Conservation (phyloP, 30 jellyfish, hydroid and myxozoan genomes). For the Aurelia sp. region DNA sequence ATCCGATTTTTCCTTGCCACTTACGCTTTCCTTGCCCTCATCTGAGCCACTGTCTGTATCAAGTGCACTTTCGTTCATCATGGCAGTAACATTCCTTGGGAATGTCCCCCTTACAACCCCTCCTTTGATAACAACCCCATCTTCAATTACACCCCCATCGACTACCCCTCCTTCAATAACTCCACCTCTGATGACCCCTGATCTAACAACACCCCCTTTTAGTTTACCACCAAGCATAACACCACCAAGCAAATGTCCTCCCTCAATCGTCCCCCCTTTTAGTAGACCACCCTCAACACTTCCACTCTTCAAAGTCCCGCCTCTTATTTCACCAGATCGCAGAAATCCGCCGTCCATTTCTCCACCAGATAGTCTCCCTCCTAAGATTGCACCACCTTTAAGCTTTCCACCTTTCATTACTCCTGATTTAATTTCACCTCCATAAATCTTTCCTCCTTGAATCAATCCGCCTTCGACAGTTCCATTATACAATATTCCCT, state of each 20-base stretch:
- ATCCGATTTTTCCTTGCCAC: neutral
- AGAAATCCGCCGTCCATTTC: conserved; percentile 92
- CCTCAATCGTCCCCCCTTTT: conserved; percentile 90
- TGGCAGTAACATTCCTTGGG: conserved; percentile 27
- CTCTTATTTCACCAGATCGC: conserved; percentile 85
- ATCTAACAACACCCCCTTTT: conserved; percentile 89
- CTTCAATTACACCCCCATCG: conserved; percentile 96
- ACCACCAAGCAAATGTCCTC: conserved; percentile 95
- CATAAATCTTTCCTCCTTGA: conserved; percentile 80
- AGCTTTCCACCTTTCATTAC: conserved; percentile 84
- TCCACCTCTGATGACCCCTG: conserved; percentile 95
- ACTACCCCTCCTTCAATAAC: conserved; percentile 92
- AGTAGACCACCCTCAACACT: conserved; percentile 95
- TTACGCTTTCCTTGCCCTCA: neutral
- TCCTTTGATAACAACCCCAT: conserved; percentile 93
- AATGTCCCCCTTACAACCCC: conserved; percentile 82
- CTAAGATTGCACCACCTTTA: conserved; percentile 85
- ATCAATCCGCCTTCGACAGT: conserved; percentile 85
- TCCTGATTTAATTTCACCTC: conserved; percentile 87
- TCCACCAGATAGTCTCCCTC: conserved; percentile 89
- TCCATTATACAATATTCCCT: conserved; percentile 80
- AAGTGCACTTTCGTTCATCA: neutral
- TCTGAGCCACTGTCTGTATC: neutral
- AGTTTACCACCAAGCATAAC: conserved; percentile 94
- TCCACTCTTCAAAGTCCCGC: conserved; percentile 85